A percentile compares a stretch with the other conserved stretches of the same genome.
Conservation (phyloP, 2,113 vertebrate species). For the Petrocephalus zakoni region DNA sequence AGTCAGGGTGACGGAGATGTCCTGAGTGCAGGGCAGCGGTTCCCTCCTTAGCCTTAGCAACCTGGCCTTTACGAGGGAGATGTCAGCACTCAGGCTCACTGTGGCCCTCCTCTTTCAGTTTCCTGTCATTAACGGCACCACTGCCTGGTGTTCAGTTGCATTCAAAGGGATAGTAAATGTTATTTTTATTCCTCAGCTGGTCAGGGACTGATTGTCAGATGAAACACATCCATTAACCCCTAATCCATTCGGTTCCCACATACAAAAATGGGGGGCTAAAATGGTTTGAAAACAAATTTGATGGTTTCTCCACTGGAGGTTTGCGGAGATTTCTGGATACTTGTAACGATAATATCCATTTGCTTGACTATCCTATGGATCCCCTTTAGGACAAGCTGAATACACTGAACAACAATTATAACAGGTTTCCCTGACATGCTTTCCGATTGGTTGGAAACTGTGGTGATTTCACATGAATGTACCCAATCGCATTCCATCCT, state of each 20-base stretch:
- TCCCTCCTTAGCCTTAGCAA: not conserved
- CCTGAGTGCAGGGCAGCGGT: not conserved
- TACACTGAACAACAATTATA: not conserved
- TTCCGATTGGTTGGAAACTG: not conserved
- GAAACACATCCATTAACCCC: not conserved
- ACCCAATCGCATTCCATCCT: not conserved
- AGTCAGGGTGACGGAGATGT: not conserved
- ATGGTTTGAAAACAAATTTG: not conserved
- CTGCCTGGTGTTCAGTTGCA: not conserved
- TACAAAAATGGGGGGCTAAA: not conserved
- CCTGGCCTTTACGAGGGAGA: not conserved
- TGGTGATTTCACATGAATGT: not conserved
- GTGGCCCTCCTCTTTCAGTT: not conserved
- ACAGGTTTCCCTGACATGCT: not conserved
- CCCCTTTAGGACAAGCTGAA: not conserved
- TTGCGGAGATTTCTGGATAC: not conserved
- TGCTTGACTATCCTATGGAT: not conserved
- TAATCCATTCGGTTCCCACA: not conserved
- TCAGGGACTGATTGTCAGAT: not conserved
- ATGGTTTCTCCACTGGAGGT: not conserved
- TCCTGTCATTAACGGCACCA: not conserved
- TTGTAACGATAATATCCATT: no score
- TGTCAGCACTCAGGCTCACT: not conserved
- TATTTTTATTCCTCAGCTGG: slow-evolving; percentile 11
- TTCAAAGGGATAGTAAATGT: not conserved